Evolutionary conservation across 2,888 invertebrate genomes (phyloP).

Genomic region (Cosmopolites sordidus): DNA sequence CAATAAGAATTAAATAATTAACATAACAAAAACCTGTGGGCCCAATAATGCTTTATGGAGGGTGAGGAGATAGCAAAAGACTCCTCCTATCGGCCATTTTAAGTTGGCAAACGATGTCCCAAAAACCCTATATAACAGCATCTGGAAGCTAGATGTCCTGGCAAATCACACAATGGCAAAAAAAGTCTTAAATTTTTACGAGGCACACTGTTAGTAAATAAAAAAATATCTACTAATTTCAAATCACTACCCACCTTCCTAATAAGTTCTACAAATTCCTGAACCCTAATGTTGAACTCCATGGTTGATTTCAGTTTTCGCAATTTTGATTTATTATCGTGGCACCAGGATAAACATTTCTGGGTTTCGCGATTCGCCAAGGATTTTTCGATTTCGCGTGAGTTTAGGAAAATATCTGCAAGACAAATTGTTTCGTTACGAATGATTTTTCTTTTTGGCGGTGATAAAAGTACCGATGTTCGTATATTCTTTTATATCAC

Average conservation of each 20-base stretch:
- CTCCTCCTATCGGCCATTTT: too few relatives aligned
- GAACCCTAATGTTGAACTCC: conserved; percentile 89
- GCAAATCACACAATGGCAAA: too few relatives aligned
- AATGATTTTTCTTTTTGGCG: neutral
- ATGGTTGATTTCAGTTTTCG: conserved; percentile 90
- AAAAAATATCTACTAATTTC: neutral
- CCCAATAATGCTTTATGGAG: too few relatives aligned
- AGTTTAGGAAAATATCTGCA: conserved; percentile 76
- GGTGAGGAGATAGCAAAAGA: too few relatives aligned
- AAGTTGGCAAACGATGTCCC: too few relatives aligned
- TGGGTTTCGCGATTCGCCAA: conserved; percentile 75
- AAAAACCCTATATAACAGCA: too few relatives aligned
- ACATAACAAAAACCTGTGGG: too few relatives aligned
- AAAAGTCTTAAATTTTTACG: too few relatives aligned
- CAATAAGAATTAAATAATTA: too few relatives aligned
- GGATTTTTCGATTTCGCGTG: conserved; percentile 83
- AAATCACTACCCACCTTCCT: conserved; percentile 6
- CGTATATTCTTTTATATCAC: conserved; percentile 79
- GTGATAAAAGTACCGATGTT: conserved; percentile 67
- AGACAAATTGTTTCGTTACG: neutral
- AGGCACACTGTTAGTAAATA: too few relatives aligned
- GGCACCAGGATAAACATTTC: conserved; percentile 92
- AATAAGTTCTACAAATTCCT: conserved; percentile 96
- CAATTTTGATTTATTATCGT: conserved; percentile 92
- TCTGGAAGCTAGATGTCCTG: too few relatives aligned